These are phyloP conservation scores for Probosciger aterrimus DNA, from an alignment of 2,113 vertebrate genomes.

Conservation along the genomic window DNA sequence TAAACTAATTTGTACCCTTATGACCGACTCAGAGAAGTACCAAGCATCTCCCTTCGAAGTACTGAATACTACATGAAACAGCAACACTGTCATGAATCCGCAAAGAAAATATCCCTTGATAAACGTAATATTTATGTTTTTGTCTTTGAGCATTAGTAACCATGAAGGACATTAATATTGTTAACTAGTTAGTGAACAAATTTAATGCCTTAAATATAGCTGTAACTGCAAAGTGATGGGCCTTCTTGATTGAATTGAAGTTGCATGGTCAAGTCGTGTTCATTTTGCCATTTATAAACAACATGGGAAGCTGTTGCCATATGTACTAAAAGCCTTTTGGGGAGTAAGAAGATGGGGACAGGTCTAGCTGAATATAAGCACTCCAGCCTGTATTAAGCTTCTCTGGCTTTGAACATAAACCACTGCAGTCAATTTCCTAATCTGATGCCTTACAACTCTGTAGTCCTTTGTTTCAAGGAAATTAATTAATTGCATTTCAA, in stretches of 20 bases:
- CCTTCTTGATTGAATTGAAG: background rate
- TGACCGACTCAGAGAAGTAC: background rate
- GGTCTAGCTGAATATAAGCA: background rate
- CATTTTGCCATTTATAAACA: background rate
- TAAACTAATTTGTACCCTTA: background rate
- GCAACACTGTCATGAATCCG: background rate
- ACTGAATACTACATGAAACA: background rate
- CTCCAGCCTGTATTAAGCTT: background rate
- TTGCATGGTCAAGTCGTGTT: background rate
- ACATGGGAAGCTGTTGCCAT: background rate
- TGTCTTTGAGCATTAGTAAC: background rate
- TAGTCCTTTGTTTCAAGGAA: background rate
- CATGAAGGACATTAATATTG: background rate
- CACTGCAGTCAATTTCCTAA: background rate
- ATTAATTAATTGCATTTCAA: background rate
- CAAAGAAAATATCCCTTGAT: background rate
- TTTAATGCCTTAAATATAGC: background rate
- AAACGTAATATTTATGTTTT: background rate
- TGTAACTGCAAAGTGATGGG: background rate
- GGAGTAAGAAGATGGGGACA: background rate
- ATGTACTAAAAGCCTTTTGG: background rate
- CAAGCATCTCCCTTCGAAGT: background rate
- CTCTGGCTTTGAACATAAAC: background rate
- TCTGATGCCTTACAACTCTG: background rate
- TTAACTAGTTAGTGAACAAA: background rate